These are phyloP conservation scores for Hippocampus barbouri DNA, from an alignment of 2,113 vertebrate species.

Conservation along the genomic window DNA sequence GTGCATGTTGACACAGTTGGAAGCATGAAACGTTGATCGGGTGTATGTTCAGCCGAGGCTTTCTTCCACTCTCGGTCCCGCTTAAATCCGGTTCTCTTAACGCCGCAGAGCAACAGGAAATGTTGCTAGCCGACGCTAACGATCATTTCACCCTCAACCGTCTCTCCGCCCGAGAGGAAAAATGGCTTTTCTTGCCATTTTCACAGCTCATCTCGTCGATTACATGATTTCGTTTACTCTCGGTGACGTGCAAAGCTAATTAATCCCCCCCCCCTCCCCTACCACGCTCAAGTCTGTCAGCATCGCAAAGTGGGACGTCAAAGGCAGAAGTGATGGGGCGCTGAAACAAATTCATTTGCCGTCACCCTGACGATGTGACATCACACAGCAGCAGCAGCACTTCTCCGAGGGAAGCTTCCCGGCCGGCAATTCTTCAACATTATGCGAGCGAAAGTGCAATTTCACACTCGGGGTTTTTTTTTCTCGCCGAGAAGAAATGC, in stretches of 20 bases:
- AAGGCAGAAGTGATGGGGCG: neutral
- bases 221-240: neutral
- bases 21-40: constrained; percentile 32
- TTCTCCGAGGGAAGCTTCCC: neutral
- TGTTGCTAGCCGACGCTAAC: neutral
- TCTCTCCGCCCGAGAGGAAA: neutral
- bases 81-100: neutral
- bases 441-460: constrained; percentile 1
- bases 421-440: neutral
- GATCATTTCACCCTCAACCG: neutral
- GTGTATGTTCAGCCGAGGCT: constrained; percentile 8
- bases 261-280: neutral
- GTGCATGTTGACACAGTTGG: constrained; percentile 14
- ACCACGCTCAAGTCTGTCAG: neutral
- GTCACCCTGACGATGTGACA: neutral
- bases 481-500: neutral
- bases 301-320: neutral
- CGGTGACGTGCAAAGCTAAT: neutral
- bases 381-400: neutral
- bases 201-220: constrained; percentile 1
- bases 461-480: constrained; percentile 2
- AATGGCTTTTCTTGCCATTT: neutral
- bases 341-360: constrained; percentile 3
- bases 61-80: no score
- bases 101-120: neutral